Base-by-base conservation (phyloP, 2,113 vertebrate species). In the Argyrosomus japonicus region DNA sequence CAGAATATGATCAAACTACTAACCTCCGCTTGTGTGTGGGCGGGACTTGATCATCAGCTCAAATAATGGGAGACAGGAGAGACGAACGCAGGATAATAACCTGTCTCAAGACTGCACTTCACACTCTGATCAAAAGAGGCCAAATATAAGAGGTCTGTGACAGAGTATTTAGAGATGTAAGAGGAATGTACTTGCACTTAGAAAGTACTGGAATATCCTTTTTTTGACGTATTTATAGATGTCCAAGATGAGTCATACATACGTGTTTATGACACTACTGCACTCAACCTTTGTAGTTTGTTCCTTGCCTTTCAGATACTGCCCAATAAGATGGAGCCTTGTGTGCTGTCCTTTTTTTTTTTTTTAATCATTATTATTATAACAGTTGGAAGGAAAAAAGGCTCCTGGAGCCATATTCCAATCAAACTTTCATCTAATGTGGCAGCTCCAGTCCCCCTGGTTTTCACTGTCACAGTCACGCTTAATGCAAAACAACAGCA, bases 401-500 rank as follows among this genome's bases (percentile, higher is more conserved):
- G 29, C 40, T 81, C 19, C 50, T 50, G 63, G 51, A 80, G 73
- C 23, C 51, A 47, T 48, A 48, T 85, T 88, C 63, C 72, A 75
- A 51, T 86, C 23, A 62, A 75, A 43, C 64, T 10, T 83, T 79
- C 54, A 87, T 84, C 17, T 56, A 70, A 75, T n/a, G 56, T 82
- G 81, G 57, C 85, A 87, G 85, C 81, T 62, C 29, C 21, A 32
- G 78, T 85, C 74, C 81, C 75, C 8, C 7, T 48, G 45, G 61
- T 82, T 71, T 82, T 65, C 19, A 14, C 54, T 62, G 48, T 74
- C 67, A 25, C 54, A 64, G 29, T 75, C 36, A 32, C 25, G 61
- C 68, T 75, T 77, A 87, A 90, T 87, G 69, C 87, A 81, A 87
- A 87, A 82, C 81, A 91, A 83, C 79, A 87, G 51, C 58, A 71